A percentile compares a stretch with the other conserved stretches of the same genome.
Evolutionary conservation across 2,113 vertebrate genomes (phyloP).

Genomic region (Atractosteus spatula): DNA sequence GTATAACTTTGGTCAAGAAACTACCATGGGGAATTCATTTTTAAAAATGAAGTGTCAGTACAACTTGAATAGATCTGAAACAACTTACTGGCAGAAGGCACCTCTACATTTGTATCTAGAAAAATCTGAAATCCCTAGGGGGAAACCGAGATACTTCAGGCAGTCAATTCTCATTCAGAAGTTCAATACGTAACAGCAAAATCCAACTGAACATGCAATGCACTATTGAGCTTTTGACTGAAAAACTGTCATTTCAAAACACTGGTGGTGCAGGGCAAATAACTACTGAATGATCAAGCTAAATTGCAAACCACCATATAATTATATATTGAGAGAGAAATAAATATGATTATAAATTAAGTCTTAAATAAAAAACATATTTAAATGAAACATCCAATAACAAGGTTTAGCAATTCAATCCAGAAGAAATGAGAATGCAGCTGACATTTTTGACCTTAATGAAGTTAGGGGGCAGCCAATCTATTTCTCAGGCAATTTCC

Average conservation of each 20-base stretch:
- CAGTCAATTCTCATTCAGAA: conserved; percentile 7
- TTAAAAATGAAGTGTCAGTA: too few species aligned
- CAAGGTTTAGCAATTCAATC: background rate
- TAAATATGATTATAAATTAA: background rate
- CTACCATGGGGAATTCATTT: too few species aligned
- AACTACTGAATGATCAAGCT: too few species aligned
- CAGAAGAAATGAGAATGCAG: background rate
- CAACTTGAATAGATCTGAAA: too few species aligned
- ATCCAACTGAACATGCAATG: background rate
- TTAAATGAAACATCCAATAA: background rate
- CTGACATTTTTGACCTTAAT: background rate
- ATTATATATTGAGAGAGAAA: background rate
- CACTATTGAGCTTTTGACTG: background rate
- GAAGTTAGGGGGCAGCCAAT: background rate
- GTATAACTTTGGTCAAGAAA: too few species aligned
- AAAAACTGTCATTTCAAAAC: background rate
- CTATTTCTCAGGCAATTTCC: background rate
- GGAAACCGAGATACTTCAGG: background rate
- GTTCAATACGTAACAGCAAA: background rate
- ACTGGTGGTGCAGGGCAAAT: too few species aligned
- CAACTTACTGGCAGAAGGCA: too few species aligned
- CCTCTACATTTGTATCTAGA: background rate
- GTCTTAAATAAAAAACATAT: background rate
- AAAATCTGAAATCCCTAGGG: conserved; percentile 6
- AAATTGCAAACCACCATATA: background rate